Conservation (phyloP, 2,797 vertebrate genomes). For the Cossypha polioptera region DNA sequence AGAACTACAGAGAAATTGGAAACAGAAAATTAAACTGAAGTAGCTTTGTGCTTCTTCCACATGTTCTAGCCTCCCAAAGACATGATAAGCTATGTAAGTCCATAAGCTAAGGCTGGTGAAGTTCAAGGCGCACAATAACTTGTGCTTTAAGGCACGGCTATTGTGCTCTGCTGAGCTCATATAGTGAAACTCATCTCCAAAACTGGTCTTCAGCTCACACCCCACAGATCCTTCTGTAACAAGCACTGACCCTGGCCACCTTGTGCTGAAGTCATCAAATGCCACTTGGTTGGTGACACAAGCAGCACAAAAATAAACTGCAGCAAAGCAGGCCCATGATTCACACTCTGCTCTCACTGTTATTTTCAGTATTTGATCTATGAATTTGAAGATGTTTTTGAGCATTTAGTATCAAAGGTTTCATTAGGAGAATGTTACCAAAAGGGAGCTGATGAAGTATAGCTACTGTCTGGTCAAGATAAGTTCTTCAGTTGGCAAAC, state of each 20-base stretch:
- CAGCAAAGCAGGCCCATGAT: neutral
- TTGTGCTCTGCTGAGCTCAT: neutral
- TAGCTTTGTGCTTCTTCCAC: neutral
- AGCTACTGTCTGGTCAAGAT: neutral
- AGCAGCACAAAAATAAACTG: conserved; percentile 41
- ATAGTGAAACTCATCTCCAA: neutral
- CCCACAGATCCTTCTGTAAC: neutral
- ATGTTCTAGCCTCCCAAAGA: neutral
- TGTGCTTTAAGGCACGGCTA: neutral
- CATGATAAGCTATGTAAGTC: neutral
- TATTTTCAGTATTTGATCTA: conserved; percentile 24
- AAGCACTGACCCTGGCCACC: neutral
- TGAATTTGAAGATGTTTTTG: neutral
- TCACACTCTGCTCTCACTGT: neutral
- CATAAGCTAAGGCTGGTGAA: neutral
- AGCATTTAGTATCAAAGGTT: neutral
- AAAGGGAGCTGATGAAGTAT: neutral
- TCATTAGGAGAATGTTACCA: neutral
- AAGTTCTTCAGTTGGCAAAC: neutral
- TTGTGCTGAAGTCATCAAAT: conserved; percentile 4
- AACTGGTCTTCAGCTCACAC: neutral
- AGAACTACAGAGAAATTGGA: neutral
- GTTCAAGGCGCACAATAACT: neutral
- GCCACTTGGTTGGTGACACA: neutral
- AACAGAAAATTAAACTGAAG: neutral